Evolutionary conservation across 2,113 vertebrate species (phyloP).

Genomic region (western clawed frog (Xenopus tropicalis)): UCB_Xtro_10.0 CM004448.2:59881001-59881500

Average conservation of each 20-base stretch:
- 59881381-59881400: no score
- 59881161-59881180: conserved; percentile 60
- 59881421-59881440: no score
- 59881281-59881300: conserved; percentile 48
- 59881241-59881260: conserved; percentile 58
- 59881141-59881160: conserved; percentile 58
- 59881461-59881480: no score
- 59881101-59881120: conserved; percentile 54
- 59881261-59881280: conserved; percentile 47
- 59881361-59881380: background rate
- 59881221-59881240: conserved; percentile 61
- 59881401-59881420: no score
- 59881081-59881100: conserved; percentile 53
- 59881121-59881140: conserved; percentile 62
- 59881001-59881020: no score
- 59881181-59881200: conserved; percentile 59
- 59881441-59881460: no score
- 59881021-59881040: conserved; percentile 5
- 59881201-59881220: conserved; percentile 62
- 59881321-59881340: conserved; percentile 39
- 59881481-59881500: no score
- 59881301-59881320: conserved; percentile 29
- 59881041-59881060: conserved; percentile 60
- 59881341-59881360: conserved; percentile 17
- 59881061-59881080: conserved; percentile 54